Evolutionary conservation across 2,113 vertebrate genomes (phyloP).

Genomic region (Speoplatyrhinus poulsoni): DNA sequence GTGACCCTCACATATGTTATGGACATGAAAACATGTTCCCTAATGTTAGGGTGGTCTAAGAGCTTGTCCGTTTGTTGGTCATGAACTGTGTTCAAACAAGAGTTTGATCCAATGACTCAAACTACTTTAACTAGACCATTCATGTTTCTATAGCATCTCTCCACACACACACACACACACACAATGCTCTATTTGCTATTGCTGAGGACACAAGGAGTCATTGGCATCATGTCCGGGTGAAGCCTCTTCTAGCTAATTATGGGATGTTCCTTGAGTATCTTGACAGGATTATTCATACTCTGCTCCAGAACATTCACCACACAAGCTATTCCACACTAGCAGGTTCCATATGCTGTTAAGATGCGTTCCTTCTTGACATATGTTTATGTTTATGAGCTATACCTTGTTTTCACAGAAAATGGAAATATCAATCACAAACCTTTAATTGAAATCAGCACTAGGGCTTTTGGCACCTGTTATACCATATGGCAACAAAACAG

Average conservation of each 20-base stretch:
- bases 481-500: constrained; percentile 27
- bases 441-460: constrained; percentile 19
- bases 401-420: constrained; percentile 20
- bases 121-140: no score
- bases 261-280: neutral
- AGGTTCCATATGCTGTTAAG: neutral
- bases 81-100: no score
- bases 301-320: constrained; percentile 26
- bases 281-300: constrained; percentile 14
- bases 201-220: no score
- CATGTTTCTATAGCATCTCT: no score
- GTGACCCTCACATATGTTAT: no score
- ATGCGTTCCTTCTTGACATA: neutral
- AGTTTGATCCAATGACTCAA: no score
- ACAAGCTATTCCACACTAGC: neutral
- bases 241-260: neutral
- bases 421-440: constrained; percentile 23
- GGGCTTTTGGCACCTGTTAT: constrained; percentile 59
- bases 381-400: neutral
- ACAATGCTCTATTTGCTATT: neutral
- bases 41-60: no score
- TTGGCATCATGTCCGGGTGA: no score
- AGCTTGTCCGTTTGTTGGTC: no score
- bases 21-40: no score
- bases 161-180: neutral